Evolutionary conservation across 2,888 invertebrate species (phyloP).

Genomic region (Carpatolechia fugitivella): DNA sequence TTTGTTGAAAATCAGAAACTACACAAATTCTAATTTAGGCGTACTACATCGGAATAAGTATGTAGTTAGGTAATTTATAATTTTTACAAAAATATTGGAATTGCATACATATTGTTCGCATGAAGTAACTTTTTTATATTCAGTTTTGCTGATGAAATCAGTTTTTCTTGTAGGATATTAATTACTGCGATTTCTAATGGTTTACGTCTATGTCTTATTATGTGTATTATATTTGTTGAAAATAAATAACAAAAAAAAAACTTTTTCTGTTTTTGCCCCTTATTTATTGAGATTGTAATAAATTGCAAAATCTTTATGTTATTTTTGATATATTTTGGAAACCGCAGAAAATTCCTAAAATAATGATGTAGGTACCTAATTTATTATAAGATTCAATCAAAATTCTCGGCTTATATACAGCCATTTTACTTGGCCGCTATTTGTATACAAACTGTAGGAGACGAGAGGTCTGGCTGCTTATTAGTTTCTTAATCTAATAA

Average conservation of each 20-base stretch:
- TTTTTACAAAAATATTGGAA: slow-evolving; percentile 14
- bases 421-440: too few species aligned
- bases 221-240: neutral
- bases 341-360: neutral
- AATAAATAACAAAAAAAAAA: slow-evolving; percentile 20
- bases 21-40: slow-evolving; percentile 6
- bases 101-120: slow-evolving; percentile 32
- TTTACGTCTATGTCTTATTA: neutral
- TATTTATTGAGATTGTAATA: slow-evolving; percentile 27
- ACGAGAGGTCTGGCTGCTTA: too few species aligned
- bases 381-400: too few species aligned
- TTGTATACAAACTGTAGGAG: too few species aligned
- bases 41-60: slow-evolving; percentile 27
- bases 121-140: slow-evolving; percentile 28
- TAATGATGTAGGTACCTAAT: too few species aligned
- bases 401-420: too few species aligned
- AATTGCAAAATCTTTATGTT: slow-evolving; percentile 19
- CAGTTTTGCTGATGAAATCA: slow-evolving; percentile 30
- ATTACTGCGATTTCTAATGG: slow-evolving; percentile 22
- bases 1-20: neutral
- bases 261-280: slow-evolving; percentile 30
- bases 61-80: slow-evolving; percentile 23
- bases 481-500: too few species aligned
- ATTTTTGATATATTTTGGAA: slow-evolving; percentile 15
- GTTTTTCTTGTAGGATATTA: slow-evolving; percentile 30